phyloP scores from a whole-genome alignment of 2,797 vertebrate genomes.

The Darevskia nairensis region DNA sequence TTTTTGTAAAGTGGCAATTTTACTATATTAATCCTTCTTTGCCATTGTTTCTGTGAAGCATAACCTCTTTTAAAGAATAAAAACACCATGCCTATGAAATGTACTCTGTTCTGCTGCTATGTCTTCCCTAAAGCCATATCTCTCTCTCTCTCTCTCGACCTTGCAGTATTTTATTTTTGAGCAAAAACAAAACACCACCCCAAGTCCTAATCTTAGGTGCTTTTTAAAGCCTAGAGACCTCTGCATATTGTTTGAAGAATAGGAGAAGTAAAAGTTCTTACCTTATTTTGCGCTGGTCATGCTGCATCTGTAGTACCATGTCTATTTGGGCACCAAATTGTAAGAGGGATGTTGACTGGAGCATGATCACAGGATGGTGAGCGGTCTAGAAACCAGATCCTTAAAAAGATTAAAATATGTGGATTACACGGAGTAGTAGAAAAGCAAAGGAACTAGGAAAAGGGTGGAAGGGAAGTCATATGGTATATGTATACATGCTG shows the following conservation, averaged over 20 bases:
- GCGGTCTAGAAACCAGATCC: no score
- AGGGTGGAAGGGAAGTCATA: no score
- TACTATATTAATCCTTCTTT: constrained; percentile 72
- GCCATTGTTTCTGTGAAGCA: constrained; percentile 65
- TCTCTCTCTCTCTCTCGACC: no score
- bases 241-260: not conserved
- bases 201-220: not conserved
- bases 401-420: not conserved
- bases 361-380: not conserved
- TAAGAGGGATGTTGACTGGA: not conserved
- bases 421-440: no score
- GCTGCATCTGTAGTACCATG: no score
- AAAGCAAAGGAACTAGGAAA: no score
- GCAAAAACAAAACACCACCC: not conserved
- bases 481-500: no score
- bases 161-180: not conserved
- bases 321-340: not conserved
- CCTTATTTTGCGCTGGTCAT: not conserved
- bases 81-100: constrained; percentile 21
- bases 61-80: constrained; percentile 72
- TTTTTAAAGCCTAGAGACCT: not conserved
- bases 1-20: constrained; percentile 70
- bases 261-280: not conserved
- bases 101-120: not conserved
- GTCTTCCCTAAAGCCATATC: not conserved